These are phyloP conservation scores for Platanista minor DNA, from an alignment of 2,113 vertebrate species.

Conservation along the genomic window DNA sequence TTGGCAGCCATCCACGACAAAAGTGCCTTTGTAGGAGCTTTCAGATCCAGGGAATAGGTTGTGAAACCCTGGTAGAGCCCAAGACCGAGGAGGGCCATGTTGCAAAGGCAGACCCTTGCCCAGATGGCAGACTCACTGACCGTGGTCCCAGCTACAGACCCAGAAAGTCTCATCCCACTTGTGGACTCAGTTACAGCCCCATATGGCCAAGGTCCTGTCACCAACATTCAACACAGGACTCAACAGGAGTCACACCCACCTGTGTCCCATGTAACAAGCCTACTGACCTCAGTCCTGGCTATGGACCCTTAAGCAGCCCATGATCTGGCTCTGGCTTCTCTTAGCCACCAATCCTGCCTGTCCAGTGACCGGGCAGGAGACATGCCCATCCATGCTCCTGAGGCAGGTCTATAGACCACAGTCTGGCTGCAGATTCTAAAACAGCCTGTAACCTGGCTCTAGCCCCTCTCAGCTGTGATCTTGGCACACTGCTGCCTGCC, in stretches of 20 bases:
- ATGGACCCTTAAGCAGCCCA: neutral
- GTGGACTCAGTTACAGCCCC: neutral
- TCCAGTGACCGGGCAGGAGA: neutral
- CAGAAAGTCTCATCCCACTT: neutral
- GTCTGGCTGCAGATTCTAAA: neutral
- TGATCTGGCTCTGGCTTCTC: neutral
- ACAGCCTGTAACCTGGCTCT: neutral
- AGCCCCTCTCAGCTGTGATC: neutral
- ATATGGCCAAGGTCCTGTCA: neutral
- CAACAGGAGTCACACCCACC: neutral
- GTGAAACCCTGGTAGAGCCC: neutral
- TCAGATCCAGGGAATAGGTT: neutral
- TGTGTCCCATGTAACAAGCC: too few species aligned
- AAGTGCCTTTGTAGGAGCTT: neutral
- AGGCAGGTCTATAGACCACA: neutral
- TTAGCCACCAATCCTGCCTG: neutral
- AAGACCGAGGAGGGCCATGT: neutral
- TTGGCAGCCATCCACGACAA: neutral
- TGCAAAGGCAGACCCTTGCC: neutral
- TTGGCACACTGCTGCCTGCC: neutral
- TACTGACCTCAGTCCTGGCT: neutral
- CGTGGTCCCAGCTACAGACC: neutral
- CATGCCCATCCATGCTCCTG: too few species aligned
- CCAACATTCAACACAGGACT: neutral
- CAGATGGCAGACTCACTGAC: neutral